Evolutionary conservation across 2,113 vertebrate species (phyloP).

Genomic region (Theristicus caerulescens): DNA sequence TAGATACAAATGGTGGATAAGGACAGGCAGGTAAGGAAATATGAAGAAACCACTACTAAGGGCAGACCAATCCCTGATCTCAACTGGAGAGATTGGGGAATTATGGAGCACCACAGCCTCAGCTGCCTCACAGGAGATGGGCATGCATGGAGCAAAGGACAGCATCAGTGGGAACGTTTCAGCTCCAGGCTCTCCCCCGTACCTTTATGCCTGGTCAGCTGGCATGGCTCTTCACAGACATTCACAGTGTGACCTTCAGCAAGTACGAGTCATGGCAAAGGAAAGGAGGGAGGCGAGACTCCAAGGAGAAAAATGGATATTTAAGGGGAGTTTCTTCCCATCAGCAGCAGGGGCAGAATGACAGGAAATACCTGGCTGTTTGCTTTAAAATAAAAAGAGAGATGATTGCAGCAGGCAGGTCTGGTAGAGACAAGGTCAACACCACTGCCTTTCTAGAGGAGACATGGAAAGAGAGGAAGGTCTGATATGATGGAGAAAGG

Average conservation of each 20-base stretch:
- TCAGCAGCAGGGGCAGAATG: not conserved
- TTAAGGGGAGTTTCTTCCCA: not conserved
- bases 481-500: not conserved
- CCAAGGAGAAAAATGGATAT: not conserved
- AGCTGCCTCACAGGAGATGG: too few species aligned
- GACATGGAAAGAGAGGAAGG: not conserved
- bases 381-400: not conserved
- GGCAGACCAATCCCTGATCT: not conserved
- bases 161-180: not conserved
- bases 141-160: not conserved
- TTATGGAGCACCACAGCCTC: accelerated
- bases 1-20: not conserved
- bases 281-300: not conserved
- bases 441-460: not conserved
- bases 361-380: not conserved
- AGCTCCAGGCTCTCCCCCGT: accelerated
- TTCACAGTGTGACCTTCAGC: not conserved
- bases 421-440: not conserved
- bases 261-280: not conserved
- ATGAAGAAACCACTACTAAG: not conserved
- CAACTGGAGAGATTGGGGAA: not conserved
- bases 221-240: not conserved
- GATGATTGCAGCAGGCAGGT: not conserved
- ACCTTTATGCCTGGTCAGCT: not conserved
- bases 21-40: not conserved